Conservation (phyloP, 64 coral and sea anemone genomes). For the Montipora foliosa region DNA sequence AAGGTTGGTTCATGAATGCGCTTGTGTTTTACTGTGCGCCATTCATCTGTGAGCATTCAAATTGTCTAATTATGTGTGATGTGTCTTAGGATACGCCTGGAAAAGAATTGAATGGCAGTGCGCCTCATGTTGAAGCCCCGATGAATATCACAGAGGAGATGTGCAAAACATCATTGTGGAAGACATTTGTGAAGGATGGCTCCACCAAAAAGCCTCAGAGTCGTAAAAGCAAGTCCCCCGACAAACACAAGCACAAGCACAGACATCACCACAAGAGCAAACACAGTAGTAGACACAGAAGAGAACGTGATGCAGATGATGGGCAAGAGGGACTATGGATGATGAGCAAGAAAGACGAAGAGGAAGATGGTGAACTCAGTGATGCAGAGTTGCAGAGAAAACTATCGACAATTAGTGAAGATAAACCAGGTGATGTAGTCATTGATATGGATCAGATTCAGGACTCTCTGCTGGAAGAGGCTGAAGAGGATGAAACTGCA, state of each 20-base stretch:
- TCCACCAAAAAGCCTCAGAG: slow-evolving; percentile 38
- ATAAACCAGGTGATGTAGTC: slow-evolving; percentile 20
- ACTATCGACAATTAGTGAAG: slow-evolving; percentile 31
- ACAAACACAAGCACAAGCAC: slow-evolving; percentile 76
- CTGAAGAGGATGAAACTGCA: neutral
- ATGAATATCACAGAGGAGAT: slow-evolving; percentile 92
- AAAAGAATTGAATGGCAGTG: slow-evolving; percentile 28
- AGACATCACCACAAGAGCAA: slow-evolving; percentile 59
- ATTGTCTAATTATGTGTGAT: neutral
- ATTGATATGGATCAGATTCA: slow-evolving; percentile 50
- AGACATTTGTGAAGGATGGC: slow-evolving; percentile 85
- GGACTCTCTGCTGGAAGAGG: slow-evolving; percentile 14
- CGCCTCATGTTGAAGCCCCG: slow-evolving; percentile 56
- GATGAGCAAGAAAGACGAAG: slow-evolving; percentile 8
- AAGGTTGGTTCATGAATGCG: neutral
- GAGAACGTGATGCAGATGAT: neutral
- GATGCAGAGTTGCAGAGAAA: slow-evolving; percentile 28
- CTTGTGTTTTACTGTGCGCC: too few relatives aligned
- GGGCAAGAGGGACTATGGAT: slow-evolving; percentile 25
- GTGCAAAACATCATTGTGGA: slow-evolving; percentile 89
- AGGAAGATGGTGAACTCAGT: neutral
- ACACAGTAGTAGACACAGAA: slow-evolving; percentile 6
- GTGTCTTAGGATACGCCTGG: neutral
- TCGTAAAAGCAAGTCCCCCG: slow-evolving; percentile 58
- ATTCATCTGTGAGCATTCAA: neutral